Conservation (phyloP, 92 coral and sea anemone genomes). For the Palythoa grandiflora region DNA sequence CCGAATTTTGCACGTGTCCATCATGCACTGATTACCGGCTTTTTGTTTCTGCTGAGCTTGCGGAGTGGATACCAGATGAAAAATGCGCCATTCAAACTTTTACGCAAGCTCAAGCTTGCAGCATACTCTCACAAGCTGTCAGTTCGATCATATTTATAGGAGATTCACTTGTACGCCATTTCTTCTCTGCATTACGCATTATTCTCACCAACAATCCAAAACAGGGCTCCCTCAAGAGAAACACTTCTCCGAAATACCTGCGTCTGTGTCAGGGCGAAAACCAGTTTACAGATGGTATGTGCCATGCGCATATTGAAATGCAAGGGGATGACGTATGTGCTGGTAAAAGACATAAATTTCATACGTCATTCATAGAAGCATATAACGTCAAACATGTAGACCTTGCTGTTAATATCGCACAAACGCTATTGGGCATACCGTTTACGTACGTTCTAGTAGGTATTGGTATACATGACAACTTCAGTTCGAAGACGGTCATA, state of each 20-base stretch:
- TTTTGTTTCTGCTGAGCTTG: constrained; percentile 83
- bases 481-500: constrained; percentile 70
- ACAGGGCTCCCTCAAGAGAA: constrained; percentile 73
- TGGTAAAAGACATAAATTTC: constrained; percentile 51
- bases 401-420: constrained; percentile 61
- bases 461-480: constrained; percentile 81
- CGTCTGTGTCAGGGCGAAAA: constrained; percentile 76
- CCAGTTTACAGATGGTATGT: constrained; percentile 88
- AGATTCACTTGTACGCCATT: constrained; percentile 86
- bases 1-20: constrained; percentile 69
- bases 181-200: constrained; percentile 76
- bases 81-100: constrained; percentile 72
- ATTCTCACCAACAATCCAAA: constrained; percentile 75
- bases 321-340: constrained; percentile 78
- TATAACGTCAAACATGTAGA: constrained; percentile 71
- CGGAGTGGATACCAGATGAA: constrained; percentile 74
- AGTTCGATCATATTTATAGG: constrained; percentile 79
- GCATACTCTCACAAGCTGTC: constrained; percentile 56
- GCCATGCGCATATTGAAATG: constrained; percentile 83
- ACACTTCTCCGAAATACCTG: constrained; percentile 51
- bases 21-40: constrained; percentile 75
- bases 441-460: constrained; percentile 78
- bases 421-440: constrained; percentile 59
- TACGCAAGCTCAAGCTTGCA: constrained; percentile 80
- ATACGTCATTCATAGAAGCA: constrained; percentile 76